phyloP scores from a whole-genome alignment of 1,140 invertebrate genomes.

The Chrysopa pallens region DNA sequence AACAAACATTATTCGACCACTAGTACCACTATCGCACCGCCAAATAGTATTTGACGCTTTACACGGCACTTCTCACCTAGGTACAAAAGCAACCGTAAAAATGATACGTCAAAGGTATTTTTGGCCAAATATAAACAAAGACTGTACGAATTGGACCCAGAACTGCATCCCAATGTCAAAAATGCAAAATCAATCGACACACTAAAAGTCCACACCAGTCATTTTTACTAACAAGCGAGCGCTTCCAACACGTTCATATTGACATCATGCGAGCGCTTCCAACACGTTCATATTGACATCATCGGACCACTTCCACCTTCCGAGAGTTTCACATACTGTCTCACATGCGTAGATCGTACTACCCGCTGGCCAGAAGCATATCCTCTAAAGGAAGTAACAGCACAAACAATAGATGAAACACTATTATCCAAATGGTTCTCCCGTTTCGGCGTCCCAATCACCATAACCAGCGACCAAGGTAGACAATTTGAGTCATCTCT shows the following conservation, averaged over 20 bases:
- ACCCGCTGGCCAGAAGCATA: constrained; percentile 8
- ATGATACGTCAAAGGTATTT: constrained; percentile 20
- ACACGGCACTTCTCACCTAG: constrained; percentile 19
- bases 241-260: too few relatives aligned
- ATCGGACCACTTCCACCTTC: constrained; percentile 17
- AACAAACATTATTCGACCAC: constrained; percentile 8
- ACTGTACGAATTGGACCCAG: constrained; percentile 14
- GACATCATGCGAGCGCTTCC: constrained; percentile 10
- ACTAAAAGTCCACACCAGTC: constrained; percentile 7
- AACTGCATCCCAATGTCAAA: constrained; percentile 15
- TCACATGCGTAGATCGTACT: constrained; percentile 21
- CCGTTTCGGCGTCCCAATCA: constrained; percentile 12
- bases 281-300: constrained; percentile 12
- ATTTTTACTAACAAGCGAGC: constrained; percentile 9
- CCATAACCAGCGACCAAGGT: constrained; percentile 15
- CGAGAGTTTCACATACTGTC: constrained; percentile 13
- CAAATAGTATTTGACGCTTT: constrained; percentile 13
- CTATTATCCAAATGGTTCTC: constrained; percentile 10
- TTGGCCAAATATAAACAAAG: constrained; percentile 21
- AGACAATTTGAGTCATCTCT: constrained; percentile 14
- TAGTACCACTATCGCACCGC: constrained; percentile 10
- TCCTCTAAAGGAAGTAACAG: constrained; percentile 2
- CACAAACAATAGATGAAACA: neutral
- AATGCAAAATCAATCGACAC: constrained; percentile 13
- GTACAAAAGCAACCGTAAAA: constrained; percentile 13